Evolutionary conservation across 2,797 vertebrate genomes (phyloP).

Genomic region (Nyctibius grandis): DNA sequence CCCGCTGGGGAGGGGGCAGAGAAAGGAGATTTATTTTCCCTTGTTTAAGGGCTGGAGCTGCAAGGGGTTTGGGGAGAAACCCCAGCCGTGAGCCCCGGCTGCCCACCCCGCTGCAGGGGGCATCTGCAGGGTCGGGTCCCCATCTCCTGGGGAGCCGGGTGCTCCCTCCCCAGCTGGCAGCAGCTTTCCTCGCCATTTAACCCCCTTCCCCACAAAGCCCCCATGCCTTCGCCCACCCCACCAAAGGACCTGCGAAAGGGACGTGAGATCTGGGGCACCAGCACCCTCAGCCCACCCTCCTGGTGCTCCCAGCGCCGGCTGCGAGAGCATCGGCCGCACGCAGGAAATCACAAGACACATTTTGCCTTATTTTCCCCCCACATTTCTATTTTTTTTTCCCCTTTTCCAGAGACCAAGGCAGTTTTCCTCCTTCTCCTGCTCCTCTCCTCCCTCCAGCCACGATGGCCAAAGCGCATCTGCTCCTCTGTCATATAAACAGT

Average conservation of each 20-base stretch:
- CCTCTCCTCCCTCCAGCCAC: not conserved
- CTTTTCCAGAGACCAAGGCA: not conserved
- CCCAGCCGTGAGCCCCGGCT: not conserved
- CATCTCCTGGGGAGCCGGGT: not conserved
- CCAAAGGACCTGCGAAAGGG: no score
- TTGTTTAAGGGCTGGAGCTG: not conserved
- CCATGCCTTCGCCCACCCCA: not conserved
- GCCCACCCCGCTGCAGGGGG: not conserved
- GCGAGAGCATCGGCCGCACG: rapidly evolving
- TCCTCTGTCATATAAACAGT: not conserved
- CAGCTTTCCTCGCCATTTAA: not conserved
- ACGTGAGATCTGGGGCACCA: rapidly evolving
- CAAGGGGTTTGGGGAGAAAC: not conserved
- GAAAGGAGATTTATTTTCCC: not conserved
- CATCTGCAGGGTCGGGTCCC: not conserved
- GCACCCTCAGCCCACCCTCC: not conserved
- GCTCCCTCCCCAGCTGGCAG: not conserved
- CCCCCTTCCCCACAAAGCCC: not conserved
- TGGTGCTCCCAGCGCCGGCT: rapidly evolving
- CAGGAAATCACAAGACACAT: not conserved
- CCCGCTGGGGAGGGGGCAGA: not conserved
- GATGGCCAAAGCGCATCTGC: rapidly evolving
- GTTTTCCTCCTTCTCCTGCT: not conserved
- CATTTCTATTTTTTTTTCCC: no score
- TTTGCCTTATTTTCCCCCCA: not conserved